Evolutionary conservation across 2,888 invertebrate species (phyloP), one percentile per base, ranked within the genome.

Genomic region (Scaptomyza tumidula): DNA sequence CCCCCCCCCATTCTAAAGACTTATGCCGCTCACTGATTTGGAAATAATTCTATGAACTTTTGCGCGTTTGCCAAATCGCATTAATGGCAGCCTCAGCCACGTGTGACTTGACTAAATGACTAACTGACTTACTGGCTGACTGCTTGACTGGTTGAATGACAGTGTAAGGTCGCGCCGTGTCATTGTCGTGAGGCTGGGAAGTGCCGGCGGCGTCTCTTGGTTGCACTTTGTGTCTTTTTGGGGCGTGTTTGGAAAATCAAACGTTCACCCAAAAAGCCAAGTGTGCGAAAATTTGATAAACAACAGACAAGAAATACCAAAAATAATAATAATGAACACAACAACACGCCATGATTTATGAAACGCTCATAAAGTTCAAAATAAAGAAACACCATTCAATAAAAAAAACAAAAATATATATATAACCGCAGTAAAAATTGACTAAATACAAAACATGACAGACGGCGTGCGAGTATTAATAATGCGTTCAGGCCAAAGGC

Each of bases 41-140:
- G 89, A 90, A 91, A 70, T 91, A 90, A 90, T 91, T 79, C 83
- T 75, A 83, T 90, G 83, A 90, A 83, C 84, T 86, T 82, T 53
- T 29, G 31, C 37, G 65, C 57, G 43, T 48, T 54, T 80, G 88
- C 85, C 83, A 87, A 88, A 88, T 88, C 89, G 88, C 89, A 86
- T 87, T 88, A 86, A 80, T 85, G 84, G 60, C 58, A 66, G 78
- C 75, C 52, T 37, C 66, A 69, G 84, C 77, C 86, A 83, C 83
- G 83, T 83, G 83, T 86, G 83, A 75, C 66, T 52, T 62, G 55
- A 70, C 71, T 75, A 45, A 63, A 50, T 64, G 70, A 59, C 49
- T 61, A 13, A 79, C 29, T 43, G 63, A 61, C 35, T 62, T 52
- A 68, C 6, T 64, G 58, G 55, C 31, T 60, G 52, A 50, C 14